Conservation (phyloP, 92 coral and sea anemone species). For the Palythoa grandis region DNA sequence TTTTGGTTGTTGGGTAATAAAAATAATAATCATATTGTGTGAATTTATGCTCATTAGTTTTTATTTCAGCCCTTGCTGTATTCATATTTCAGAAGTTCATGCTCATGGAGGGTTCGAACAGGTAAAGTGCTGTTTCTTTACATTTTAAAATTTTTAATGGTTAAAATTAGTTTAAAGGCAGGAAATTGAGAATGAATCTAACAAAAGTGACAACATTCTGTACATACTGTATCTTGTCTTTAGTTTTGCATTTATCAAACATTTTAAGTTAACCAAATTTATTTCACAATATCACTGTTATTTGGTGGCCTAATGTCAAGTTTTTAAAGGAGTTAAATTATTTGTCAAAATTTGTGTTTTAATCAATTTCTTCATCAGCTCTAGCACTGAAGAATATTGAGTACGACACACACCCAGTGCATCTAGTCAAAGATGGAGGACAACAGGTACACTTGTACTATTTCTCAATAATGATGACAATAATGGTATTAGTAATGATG, state of each 20-base stretch:
- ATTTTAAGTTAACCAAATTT: too few species aligned
- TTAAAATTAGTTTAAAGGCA: neutral
- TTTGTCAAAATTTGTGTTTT: neutral
- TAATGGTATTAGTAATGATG: too few species aligned
- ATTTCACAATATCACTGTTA: too few species aligned
- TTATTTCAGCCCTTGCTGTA: conserved; percentile 82
- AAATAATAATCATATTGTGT: neutral
- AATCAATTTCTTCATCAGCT: conserved; percentile 53
- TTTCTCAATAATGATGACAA: too few species aligned
- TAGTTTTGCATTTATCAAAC: too few species aligned
- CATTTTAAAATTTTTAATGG: neutral
- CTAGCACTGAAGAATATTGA: conserved; percentile 90
- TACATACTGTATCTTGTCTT: too few species aligned
- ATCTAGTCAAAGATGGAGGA: conserved; percentile 89
- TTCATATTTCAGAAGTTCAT: conserved; percentile 96
- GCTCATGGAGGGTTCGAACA: conserved; percentile 95
- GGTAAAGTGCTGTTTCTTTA: conserved; percentile 52
- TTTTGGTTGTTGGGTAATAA: neutral
- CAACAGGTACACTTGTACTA: conserved; percentile 68
- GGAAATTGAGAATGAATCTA: too few species aligned
- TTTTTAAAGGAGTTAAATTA: too few species aligned
- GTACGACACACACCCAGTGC: conserved; percentile 84
- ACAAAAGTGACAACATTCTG: too few species aligned
- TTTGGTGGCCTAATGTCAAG: too few species aligned
- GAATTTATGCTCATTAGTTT: neutral